Conservation (phyloP, 92 coral and sea anemone species). For the Palythoa grandis region DNA sequence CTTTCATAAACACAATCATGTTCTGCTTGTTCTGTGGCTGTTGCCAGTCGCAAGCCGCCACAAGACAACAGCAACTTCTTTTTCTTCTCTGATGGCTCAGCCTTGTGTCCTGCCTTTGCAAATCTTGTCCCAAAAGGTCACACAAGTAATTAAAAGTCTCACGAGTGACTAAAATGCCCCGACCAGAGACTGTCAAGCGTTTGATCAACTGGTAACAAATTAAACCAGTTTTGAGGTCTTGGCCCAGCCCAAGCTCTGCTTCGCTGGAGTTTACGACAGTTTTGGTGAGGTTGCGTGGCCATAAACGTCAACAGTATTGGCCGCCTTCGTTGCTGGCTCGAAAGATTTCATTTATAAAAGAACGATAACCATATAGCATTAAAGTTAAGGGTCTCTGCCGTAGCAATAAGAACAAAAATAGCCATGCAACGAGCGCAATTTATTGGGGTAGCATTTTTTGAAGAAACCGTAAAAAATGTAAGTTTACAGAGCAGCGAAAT, state of each 20-base stretch:
- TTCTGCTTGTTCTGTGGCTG: too few relatives aligned
- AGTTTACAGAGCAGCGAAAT: background rate
- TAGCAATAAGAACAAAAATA: background rate
- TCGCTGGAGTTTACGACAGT: background rate
- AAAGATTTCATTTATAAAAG: background rate
- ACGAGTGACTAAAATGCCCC: background rate
- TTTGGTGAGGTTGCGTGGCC: background rate
- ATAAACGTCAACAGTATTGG: background rate
- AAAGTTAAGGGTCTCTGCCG: background rate
- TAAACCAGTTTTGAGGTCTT: background rate
- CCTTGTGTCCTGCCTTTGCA: too few relatives aligned
- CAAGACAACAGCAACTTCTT: too few relatives aligned
- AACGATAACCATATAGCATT: background rate
- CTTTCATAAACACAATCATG: too few relatives aligned
- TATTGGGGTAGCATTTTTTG: background rate
- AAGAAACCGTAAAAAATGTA: background rate
- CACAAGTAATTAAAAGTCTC: too few relatives aligned
- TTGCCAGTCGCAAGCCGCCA: too few relatives aligned
- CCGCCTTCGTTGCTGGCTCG: background rate
- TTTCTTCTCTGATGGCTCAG: too few relatives aligned
- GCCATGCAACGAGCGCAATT: background rate
- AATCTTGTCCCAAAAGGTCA: too few relatives aligned
- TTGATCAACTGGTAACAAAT: background rate
- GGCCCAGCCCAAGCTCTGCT: background rate
- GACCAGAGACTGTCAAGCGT: background rate